These are phyloP conservation scores for Sthenelais limicola DNA, from an alignment of 2,888 invertebrate genomes.

Conservation along the genomic window DNA sequence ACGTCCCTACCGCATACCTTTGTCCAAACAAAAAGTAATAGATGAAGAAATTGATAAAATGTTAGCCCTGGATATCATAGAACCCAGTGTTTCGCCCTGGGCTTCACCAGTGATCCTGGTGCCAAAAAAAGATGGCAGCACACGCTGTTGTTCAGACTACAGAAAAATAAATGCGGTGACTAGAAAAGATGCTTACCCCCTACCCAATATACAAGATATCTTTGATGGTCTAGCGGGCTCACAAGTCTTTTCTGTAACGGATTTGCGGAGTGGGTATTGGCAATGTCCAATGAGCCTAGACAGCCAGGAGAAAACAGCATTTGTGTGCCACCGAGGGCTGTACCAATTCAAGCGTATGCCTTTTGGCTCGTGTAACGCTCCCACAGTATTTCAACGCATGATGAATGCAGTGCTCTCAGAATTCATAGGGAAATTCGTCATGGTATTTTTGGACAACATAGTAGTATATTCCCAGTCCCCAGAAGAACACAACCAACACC, in stretches of 20 bases:
- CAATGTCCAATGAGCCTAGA: slow-evolving; percentile 41
- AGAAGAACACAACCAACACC: slow-evolving; percentile 39
- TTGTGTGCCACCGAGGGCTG: slow-evolving; percentile 39
- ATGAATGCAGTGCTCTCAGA: slow-evolving; percentile 39
- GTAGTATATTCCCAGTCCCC: slow-evolving; percentile 29
- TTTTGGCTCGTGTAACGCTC: slow-evolving; percentile 48
- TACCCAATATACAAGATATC: slow-evolving; percentile 47
- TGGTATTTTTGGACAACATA: slow-evolving; percentile 47
- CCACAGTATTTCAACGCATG: slow-evolving; percentile 39
- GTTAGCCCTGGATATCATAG: background rate
- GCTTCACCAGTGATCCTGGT: background rate
- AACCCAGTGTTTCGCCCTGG: background rate
- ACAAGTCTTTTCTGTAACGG: slow-evolving; percentile 41
- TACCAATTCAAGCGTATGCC: slow-evolving; percentile 45
- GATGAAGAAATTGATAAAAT: background rate
- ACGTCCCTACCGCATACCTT: background rate
- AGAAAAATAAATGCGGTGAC: slow-evolving; percentile 40
- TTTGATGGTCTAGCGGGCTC: slow-evolving; percentile 45
- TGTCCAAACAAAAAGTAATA: background rate
- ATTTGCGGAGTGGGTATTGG: slow-evolving; percentile 44
- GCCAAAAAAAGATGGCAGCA: background rate
- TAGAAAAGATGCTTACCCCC: slow-evolving; percentile 36
- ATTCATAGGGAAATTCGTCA: slow-evolving; percentile 20
- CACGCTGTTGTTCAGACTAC: slow-evolving; percentile 47
- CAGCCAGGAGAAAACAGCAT: slow-evolving; percentile 43